Evolutionary conservation across 2,113 vertebrate species (phyloP), one percentile per base, ranked within the genome.

Genomic region (Galemys pyrenaicus): DNA sequence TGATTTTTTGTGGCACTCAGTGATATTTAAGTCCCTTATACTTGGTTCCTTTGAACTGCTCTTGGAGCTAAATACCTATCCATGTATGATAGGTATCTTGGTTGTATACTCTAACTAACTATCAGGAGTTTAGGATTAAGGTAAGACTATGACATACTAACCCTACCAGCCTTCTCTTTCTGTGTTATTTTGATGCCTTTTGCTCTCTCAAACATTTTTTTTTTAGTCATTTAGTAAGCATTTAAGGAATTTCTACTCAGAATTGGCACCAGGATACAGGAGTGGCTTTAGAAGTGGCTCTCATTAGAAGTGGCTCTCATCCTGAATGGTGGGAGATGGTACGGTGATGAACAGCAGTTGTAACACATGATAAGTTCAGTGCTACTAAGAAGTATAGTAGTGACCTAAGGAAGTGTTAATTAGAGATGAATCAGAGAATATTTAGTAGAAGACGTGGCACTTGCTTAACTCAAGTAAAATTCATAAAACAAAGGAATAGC

Each of bases 21-120:
- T 89, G 87, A 96, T 92, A 95, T 92, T 94, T 84, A 95, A 93
- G 68, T 79, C 75, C 86, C 74, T 86, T 44, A 3, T 67, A 32
- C 60, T 92, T 90, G 91, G 37, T 39, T 94, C 44, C 64, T 60
- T 95, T 78, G 94, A 83, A 77, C 88, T 92, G 74, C 60, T 68
- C 64, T 96, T 39, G 58, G 65, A 91, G 24, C 89, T 92, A 46
- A 79, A 70, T n/a, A n/a, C n/a, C 37, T 62, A 56, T 88, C 65
- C 49, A 49, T 87, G 80, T 94, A 22, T 83, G 75, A 56, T 78
- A n/a, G 46, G 17, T 89, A 54, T 74, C 65, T 87, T 37, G 30
- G 26, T 87, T 95, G 20, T 67, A 30, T 91, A n/a, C 73, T 32
- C 82, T 84, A 77, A 24, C 75, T 92, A 83, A 86, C 58, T 20